These are phyloP conservation scores for Congeria kusceri DNA, from an alignment of 2,888 invertebrate species.

Conservation along the genomic window DNA sequence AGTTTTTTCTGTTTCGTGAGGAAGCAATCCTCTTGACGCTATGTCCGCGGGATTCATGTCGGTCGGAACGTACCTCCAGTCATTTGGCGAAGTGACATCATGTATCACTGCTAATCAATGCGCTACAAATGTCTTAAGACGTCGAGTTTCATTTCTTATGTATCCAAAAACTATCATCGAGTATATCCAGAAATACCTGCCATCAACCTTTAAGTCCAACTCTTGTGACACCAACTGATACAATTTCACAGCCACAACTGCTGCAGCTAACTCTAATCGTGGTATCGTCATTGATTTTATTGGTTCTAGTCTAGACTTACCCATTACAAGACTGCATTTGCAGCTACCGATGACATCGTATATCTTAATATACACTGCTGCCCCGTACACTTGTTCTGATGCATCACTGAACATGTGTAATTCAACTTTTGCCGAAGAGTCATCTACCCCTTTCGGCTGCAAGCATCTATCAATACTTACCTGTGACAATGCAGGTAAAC, in stretches of 20 bases:
- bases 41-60: too few species aligned
- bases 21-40: too few species aligned
- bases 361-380: conserved; percentile 21
- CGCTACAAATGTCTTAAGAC: too few species aligned
- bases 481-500: conserved; percentile 37
- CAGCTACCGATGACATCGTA: conserved; percentile 5
- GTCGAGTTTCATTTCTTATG: too few species aligned
- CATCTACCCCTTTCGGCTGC: too few species aligned
- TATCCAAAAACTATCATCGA: too few species aligned
- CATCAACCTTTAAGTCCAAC: conserved; percentile 7
- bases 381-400: conserved; percentile 8
- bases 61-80: too few species aligned
- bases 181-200: conserved; percentile 4
- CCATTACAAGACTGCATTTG: conserved; percentile 27
- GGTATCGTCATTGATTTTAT: conserved; percentile 42
- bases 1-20: too few species aligned
- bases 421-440: too few species aligned
- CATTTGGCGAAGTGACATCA: too few species aligned
- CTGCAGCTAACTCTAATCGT: conserved; percentile 43
- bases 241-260: conserved; percentile 8
- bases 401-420: conserved; percentile 37
- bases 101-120: too few species aligned
- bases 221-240: conserved; percentile 5
- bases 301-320: conserved; percentile 42
- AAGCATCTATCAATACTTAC: too few species aligned